phyloP scores from a whole-genome alignment of 2,113 vertebrate genomes.

The Holacanthus passer region DNA sequence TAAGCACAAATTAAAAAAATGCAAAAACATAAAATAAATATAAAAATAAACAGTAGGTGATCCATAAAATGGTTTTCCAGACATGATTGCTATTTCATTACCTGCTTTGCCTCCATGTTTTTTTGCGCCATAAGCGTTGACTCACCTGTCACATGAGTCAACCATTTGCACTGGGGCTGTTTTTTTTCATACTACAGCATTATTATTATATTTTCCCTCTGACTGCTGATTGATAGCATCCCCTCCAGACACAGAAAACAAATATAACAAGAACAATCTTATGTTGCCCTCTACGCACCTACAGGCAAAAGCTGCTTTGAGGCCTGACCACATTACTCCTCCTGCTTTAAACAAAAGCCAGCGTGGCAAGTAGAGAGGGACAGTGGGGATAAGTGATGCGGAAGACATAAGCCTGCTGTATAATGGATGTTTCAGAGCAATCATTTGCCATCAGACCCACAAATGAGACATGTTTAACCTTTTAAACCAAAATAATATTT shows the following conservation, averaged over 20 bases:
- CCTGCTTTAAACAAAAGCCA: constrained; percentile 71
- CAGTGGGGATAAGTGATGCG: constrained; percentile 22
- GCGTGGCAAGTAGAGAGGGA: constrained; percentile 38
- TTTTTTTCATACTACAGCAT: constrained; percentile 30
- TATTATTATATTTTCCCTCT: constrained; percentile 59
- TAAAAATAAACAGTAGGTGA: neutral
- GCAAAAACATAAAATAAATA: neutral
- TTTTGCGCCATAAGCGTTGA: constrained; percentile 40
- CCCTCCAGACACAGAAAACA: constrained; percentile 74
- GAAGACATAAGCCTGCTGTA: constrained; percentile 27
- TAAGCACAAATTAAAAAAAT: neutral
- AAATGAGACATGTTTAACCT: constrained; percentile 49
- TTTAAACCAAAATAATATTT: constrained; percentile 31
- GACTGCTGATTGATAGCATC: constrained; percentile 75
- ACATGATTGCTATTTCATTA: constrained; percentile 29
- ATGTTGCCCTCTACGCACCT: constrained; percentile 50
- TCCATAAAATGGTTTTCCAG: neutral
- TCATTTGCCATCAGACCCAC: constrained; percentile 22
- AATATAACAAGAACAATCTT: constrained; percentile 71
- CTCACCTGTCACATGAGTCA: constrained; percentile 63
- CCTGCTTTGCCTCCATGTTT: constrained; percentile 28
- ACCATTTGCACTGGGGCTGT: constrained; percentile 54
- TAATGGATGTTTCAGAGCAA: constrained; percentile 42
- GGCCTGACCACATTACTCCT: constrained; percentile 63
- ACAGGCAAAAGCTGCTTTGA: constrained; percentile 63